phyloP scores from a whole-genome alignment of 2,113 vertebrate species.

The Grammatotria lemairii region DNA sequence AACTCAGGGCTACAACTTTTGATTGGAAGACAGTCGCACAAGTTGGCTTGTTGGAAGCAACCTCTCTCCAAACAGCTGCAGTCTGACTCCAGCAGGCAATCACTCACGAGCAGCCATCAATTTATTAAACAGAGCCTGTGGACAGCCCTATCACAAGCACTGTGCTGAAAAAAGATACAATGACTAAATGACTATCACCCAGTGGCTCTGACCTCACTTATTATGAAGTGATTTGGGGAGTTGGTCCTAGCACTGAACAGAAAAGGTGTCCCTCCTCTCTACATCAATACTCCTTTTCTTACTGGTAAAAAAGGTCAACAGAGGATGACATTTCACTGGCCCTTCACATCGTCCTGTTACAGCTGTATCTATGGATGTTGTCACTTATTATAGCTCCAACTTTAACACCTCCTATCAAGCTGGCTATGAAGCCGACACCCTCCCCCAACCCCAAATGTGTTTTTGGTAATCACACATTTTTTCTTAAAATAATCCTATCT shows the following conservation, averaged over 20 bases:
- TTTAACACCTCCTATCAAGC: background rate
- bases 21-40: background rate
- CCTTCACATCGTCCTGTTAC: background rate
- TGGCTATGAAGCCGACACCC: background rate
- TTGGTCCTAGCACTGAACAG: background rate
- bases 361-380: background rate
- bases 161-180: background rate
- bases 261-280: background rate
- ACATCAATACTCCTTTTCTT: rapidly evolving
- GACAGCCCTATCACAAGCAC: background rate
- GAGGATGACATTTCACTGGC: background rate
- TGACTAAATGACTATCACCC: background rate
- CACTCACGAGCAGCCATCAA: background rate
- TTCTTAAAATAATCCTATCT: background rate
- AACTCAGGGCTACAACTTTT: background rate
- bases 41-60: background rate
- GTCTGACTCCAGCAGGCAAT: background rate
- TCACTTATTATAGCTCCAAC: background rate
- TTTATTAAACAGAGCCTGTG: background rate
- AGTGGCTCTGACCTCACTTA: background rate
- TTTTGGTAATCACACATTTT: background rate
- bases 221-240: background rate
- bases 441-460: background rate
- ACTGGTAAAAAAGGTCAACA: background rate
- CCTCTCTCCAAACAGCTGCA: background rate